Conservation (phyloP, 2,797 vertebrate species). For the Platalea minor region DNA sequence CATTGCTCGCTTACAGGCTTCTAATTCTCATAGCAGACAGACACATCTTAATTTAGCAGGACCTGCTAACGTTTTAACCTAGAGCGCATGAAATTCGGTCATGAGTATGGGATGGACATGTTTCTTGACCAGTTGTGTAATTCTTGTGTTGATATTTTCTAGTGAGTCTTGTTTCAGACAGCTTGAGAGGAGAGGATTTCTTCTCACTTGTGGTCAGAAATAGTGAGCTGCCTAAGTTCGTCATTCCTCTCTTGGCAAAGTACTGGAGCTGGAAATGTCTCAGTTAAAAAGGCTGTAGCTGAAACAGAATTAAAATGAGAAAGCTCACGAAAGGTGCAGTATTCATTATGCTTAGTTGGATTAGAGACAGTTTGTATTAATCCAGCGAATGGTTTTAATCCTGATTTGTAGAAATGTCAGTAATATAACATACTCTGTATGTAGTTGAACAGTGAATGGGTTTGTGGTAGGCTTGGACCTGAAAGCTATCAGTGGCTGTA, state of each 20-base stretch:
- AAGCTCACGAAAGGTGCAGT: neutral
- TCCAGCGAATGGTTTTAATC: conserved; percentile 7
- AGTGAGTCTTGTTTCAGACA: neutral
- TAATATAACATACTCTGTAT: neutral
- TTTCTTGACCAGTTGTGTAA: neutral
- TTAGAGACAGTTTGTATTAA: conserved; percentile 10
- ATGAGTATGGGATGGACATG: neutral
- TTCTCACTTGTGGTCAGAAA: neutral
- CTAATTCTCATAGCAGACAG: neutral
- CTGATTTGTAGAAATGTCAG: neutral
- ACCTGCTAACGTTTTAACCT: neutral
- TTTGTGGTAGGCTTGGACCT: neutral
- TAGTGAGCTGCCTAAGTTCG: neutral
- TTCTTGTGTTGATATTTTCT: neutral
- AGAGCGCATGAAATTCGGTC: neutral
- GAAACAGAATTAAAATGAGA: neutral
- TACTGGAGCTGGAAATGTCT: neutral
- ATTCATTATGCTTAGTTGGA: neutral
- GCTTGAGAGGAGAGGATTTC: neutral
- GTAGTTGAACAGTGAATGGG: neutral
- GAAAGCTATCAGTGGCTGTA: neutral
- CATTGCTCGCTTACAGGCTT: neutral
- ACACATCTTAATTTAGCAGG: neutral
- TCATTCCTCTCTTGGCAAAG: neutral
- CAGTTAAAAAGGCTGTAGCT: neutral